Base-by-base conservation (phyloP, 2,888 invertebrate genomes). In the Tethea ocularis region DNA sequence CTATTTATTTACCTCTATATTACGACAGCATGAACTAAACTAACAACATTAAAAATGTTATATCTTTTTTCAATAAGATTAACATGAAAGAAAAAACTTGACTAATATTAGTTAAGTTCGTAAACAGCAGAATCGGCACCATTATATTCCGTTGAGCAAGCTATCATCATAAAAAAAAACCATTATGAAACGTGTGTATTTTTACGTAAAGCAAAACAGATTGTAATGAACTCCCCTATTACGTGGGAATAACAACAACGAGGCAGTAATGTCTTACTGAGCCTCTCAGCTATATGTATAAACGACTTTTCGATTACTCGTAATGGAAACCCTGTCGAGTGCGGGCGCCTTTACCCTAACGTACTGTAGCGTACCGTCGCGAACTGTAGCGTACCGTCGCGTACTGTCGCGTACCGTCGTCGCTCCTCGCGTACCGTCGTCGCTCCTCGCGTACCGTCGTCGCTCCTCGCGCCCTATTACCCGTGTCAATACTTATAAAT, bases 231-330 rank as follows among this genome's bases (percentile, higher is more conserved):
- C 17, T 17, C 41, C 41, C 17, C 17, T 36, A 41, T 38, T 8
- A 41, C 41, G 17, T 17, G 41, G 17, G 41, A 17, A 17, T 41
- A 7, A 41, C 41, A 41, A 41, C 41, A 41, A 41, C 41, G 41
- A 41, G 41, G 41, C 17, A 17, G 41, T 41, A 41, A 41, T 17
- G 41, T 41, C 41, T 41, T 17, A 41, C 6, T 41, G 41, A 8
- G 41, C 41, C 17, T 15, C 41, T 41, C 41, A 41, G 41, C 17
- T 11, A 29, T 8, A n/a, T 13, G 7, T 46, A 46, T 46, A 46
- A 46, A 46, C 46, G 46, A 46, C 46, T 46, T 46, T 46, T 7
- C 46, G 46, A 41, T 41, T 46, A 46, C 41, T 46, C 46, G 46
- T 46, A 46, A 17, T 20, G 46, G 17, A 46, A 41, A 41, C 41